Percentiles rank a stretch among this genome's conserved stretches.
Conservation (phyloP, 2,888 invertebrate species). For the Trissolcus brochymenae region DNA sequence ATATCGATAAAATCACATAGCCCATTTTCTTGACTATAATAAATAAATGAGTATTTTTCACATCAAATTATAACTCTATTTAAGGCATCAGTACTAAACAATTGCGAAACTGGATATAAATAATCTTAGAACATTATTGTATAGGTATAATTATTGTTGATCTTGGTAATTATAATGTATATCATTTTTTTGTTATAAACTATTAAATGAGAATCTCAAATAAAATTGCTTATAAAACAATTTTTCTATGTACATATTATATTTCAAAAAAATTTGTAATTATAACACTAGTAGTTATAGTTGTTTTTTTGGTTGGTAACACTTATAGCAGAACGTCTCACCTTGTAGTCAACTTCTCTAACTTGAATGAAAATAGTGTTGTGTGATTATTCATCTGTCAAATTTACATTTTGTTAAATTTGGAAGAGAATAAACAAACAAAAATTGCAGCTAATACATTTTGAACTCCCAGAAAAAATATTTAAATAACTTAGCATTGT, state of each 20-base stretch:
- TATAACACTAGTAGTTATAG: too few relatives aligned
- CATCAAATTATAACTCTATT: too few relatives aligned
- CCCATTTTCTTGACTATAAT: too few relatives aligned
- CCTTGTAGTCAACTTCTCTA: too few relatives aligned
- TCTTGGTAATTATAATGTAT: conserved; percentile 3
- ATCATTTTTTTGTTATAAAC: conserved; percentile 11
- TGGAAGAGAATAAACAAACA: background rate
- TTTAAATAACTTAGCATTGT: background rate
- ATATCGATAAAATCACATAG: too few relatives aligned
- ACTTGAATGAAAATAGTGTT: background rate
- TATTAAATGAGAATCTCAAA: conserved; percentile 25
- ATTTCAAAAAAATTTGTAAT: too few relatives aligned
- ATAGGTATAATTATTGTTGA: conserved; percentile 8
- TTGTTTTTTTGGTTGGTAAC: too few relatives aligned
- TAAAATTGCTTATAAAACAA: conserved; percentile 26
- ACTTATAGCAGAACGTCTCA: too few relatives aligned
- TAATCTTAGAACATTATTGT: conserved; percentile 13
- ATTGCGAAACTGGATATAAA: conserved; percentile 6
- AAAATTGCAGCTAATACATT: background rate
- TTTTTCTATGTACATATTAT: background rate
- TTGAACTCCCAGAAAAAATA: background rate
- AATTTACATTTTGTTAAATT: background rate
- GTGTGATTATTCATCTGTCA: conserved; percentile 1
- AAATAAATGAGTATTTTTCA: too few relatives aligned
- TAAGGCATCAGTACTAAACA: too few relatives aligned